phyloP scores from a whole-genome alignment of 2,888 invertebrate species.

The Myopa testacea region DNA sequence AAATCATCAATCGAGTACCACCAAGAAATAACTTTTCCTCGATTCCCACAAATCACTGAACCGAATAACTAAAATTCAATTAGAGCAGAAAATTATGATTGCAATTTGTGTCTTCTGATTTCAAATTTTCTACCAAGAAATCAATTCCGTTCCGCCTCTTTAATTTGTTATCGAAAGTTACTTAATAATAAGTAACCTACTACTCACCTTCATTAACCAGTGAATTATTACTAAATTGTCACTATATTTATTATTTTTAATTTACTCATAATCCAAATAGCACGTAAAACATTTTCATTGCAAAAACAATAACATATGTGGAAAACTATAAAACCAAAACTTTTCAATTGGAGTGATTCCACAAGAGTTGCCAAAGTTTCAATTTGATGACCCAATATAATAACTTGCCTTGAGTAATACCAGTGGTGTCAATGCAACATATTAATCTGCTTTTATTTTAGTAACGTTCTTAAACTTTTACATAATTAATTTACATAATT shows the following conservation, averaged over 20 bases:
- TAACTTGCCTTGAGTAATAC: no score
- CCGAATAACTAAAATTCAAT: neutral
- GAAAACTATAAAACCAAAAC: neutral
- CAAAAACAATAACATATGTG: slow-evolving; percentile 18
- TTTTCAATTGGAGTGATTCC: neutral
- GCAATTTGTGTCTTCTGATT: neutral
- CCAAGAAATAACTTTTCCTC: neutral
- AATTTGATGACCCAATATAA: neutral
- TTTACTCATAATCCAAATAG: neutral
- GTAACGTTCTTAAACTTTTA: no score
- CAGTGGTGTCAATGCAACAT: no score
- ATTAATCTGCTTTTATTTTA: no score
- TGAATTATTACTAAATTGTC: neutral
- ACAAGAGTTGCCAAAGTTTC: neutral
- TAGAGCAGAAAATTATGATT: neutral
- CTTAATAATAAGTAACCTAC: no score
- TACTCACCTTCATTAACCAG: no score
- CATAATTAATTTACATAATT: no score
- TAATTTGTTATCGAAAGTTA: no score
- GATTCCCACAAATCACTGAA: neutral
- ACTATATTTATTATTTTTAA: neutral
- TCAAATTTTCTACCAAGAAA: neutral
- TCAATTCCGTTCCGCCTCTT: no score
- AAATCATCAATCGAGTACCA: neutral
- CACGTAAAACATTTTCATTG: neutral